Conservation (phyloP, 2,113 vertebrate genomes). For the Ammospiza nelsoni region DNA sequence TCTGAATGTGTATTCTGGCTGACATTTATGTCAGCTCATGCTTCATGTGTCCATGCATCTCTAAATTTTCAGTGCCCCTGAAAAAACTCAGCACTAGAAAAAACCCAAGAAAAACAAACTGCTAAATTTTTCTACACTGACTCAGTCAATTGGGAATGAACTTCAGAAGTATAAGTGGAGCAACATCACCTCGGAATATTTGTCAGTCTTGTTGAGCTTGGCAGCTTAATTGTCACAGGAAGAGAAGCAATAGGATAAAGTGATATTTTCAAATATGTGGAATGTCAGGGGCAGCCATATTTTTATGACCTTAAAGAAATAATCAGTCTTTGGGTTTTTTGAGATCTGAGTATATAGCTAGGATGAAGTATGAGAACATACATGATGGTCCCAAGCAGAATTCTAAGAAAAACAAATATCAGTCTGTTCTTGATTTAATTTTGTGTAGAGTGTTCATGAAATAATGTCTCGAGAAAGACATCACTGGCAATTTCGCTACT, state of each 20-base stretch:
- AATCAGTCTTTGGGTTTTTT: not conserved
- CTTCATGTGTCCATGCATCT: not conserved
- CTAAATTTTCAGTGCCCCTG: not conserved
- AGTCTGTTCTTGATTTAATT: not conserved
- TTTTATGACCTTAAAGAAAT: not conserved
- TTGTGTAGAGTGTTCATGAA: not conserved
- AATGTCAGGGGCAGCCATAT: not conserved
- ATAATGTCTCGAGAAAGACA: not conserved
- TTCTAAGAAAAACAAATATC: not conserved
- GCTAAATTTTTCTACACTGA: not conserved
- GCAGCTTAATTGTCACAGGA: not conserved
- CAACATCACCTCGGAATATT: not conserved
- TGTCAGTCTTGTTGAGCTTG: not conserved
- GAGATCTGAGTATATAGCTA: not conserved
- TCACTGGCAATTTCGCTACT: not conserved
- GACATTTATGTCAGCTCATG: fast-evolving
- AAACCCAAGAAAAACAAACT: not conserved
- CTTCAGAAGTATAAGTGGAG: not conserved
- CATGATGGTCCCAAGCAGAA: not conserved
- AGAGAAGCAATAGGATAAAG: not conserved
- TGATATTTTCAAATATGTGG: not conserved
- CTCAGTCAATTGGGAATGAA: not conserved
- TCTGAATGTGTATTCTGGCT: not conserved
- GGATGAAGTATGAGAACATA: not conserved
- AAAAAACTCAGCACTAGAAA: not conserved